Percentiles rank a stretch among this genome's conserved stretches.
Evolutionary conservation across 23 tunicate genomes (phyloP).

Genomic region (Trididemnum nubilum): DNA sequence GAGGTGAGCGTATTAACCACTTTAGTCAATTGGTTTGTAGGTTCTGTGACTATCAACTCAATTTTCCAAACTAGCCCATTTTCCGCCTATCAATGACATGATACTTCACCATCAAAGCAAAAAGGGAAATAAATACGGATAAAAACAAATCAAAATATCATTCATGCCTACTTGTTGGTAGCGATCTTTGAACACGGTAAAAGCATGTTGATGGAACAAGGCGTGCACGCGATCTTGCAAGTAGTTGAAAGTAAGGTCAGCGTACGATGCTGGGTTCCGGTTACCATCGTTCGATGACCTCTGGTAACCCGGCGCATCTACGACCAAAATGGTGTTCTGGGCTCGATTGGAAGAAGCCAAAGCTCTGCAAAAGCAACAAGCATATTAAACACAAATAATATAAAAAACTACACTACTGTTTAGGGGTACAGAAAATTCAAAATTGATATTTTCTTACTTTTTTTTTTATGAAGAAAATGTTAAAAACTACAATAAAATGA

Average conservation of each 20-base stretch:
- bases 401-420: not conserved
- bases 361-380: constrained; percentile 22
- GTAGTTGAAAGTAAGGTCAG: constrained; percentile 81
- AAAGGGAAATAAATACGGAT: no score
- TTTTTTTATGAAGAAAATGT: no score
- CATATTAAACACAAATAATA: not conserved
- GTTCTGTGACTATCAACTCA: no score
- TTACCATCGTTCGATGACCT: not conserved
- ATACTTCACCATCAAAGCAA: no score
- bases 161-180: constrained; percentile 94
- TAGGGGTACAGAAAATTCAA: not conserved
- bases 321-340: constrained; percentile 43
- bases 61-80: no score
- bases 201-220: constrained; percentile 58
- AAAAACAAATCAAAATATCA: no score
- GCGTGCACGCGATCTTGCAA: constrained; percentile 79
- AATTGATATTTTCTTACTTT: not conserved
- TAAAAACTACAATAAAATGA: no score
- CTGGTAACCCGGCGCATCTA: constrained; percentile 86
- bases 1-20: no score
- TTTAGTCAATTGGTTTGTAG: no score
- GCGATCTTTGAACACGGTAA: constrained; percentile 46
- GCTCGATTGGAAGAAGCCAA: constrained; percentile 41
- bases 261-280: constrained; percentile 37
- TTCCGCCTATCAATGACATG: no score